Evolutionary conservation across 1,140 invertebrate genomes (phyloP).

Genomic region (Pomacea maculata): DNA sequence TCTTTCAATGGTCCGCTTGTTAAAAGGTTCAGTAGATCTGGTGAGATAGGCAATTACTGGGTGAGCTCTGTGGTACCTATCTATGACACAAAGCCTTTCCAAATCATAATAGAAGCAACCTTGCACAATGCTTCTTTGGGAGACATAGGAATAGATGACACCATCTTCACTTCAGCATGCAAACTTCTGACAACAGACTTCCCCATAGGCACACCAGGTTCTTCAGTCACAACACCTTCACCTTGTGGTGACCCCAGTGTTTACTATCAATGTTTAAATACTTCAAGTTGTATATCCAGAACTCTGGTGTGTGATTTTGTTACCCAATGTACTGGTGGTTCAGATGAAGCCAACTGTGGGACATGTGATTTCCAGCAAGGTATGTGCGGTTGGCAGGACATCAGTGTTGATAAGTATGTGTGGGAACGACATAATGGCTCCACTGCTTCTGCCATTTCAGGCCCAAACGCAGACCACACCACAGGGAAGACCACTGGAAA

Average conservation of each 20-base stretch:
- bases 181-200: conserved; percentile 15
- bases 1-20: conserved; percentile 33
- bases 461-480: conserved; percentile 56
- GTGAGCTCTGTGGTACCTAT: conserved; percentile 40
- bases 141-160: conserved; percentile 63
- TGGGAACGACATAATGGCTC: conserved; percentile 53
- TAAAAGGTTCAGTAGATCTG: conserved; percentile 20
- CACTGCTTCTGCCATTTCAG: conserved; percentile 41
- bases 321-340: conserved; percentile 64
- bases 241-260: conserved; percentile 50
- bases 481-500: conserved; percentile 39
- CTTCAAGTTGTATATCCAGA: conserved; percentile 19
- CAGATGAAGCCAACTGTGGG: conserved; percentile 58
- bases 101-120: conserved; percentile 55
- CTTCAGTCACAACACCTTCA: conserved; percentile 39
- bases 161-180: conserved; percentile 59
- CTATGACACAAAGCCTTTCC: conserved; percentile 41
- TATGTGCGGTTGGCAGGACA: conserved; percentile 58
- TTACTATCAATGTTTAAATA: conserved; percentile 29
- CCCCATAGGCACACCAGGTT: conserved; percentile 30
- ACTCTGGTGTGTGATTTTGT: conserved; percentile 57
- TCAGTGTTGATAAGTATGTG: conserved; percentile 46
- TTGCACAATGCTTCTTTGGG: conserved; percentile 44
- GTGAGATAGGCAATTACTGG: conserved; percentile 47
- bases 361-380: conserved; percentile 59